Evolutionary conservation across 2,113 vertebrate species (phyloP).

Genomic region (Pomatostomus ruficeps): DNA sequence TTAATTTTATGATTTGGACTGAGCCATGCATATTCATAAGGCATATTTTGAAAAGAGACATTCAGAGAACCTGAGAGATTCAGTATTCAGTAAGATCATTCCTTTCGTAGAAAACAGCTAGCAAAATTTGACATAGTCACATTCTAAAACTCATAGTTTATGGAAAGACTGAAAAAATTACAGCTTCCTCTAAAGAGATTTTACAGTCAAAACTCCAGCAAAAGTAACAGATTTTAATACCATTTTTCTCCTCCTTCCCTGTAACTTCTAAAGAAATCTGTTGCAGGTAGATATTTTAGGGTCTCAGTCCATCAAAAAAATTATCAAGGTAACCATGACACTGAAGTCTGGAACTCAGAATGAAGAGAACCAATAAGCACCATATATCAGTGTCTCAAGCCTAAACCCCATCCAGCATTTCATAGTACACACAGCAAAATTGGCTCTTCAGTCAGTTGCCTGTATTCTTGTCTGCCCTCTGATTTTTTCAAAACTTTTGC

Average conservation of each 20-base stretch:
- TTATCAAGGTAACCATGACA: slow-evolving; percentile 16
- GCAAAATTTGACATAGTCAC: not conserved
- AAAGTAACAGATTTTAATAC: not conserved
- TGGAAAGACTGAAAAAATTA: not conserved
- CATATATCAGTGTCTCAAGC: not conserved
- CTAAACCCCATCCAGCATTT: not conserved
- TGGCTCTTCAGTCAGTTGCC: not conserved
- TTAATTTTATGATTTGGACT: not conserved
- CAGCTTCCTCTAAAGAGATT: not conserved
- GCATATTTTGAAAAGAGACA: not conserved
- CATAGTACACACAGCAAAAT: not conserved
- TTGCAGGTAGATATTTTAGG: not conserved
- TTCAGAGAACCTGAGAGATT: not conserved
- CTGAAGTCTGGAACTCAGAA: not conserved
- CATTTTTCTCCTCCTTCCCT: not conserved
- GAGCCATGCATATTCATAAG: not conserved
- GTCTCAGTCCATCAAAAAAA: not conserved
- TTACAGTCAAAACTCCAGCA: not conserved
- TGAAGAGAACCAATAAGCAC: not conserved
- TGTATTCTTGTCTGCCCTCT: not conserved
- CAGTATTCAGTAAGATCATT: not conserved
- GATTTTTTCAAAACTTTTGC: not conserved
- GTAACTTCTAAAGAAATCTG: not conserved
- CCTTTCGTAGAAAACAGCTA: not conserved
- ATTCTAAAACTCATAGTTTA: not conserved